Base-by-base conservation (phyloP, 2,113 vertebrate species). In the Corydoras maculifer region DNA sequence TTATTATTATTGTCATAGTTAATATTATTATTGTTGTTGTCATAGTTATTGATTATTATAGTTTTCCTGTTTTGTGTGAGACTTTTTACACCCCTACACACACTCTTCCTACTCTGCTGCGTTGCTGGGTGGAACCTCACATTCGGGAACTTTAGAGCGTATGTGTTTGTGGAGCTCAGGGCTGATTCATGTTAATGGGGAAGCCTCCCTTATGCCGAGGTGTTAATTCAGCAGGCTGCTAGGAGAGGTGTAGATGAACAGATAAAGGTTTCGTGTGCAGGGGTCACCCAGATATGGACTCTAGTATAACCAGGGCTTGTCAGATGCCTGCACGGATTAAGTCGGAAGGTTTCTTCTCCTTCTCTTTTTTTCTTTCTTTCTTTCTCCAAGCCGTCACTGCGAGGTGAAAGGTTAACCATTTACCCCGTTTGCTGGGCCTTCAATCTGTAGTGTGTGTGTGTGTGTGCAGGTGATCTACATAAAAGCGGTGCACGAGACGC, bases 311-410 rank as follows among this genome's bases (percentile, higher is more conserved):
- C 88, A 77, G 86, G 88, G 88, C 93, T 96, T 96, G 94, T 97
- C 94, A 94, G 93, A 95, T 94, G 93, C 93, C 93, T 93, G 92
- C 90, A 91, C 92, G 93, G 93, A 98, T 98, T 97, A 99, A 94
- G 91, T 92, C 88, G 90, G 84, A 91, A 91, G 90, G 92, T 92
- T 92, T 43, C 35, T 43, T 43, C 85, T 78, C 72, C 80, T 75
- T 32, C 62, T 68, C 66, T 51, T 57, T n/a, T 30, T 25, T 10
- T 3, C 8, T 14, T 7, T 15, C 58, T 30, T 70, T 59, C 51
- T 54, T 75, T 58, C 73, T 57, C 13, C 54, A 13, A 57, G 54
- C 14, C 58, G 71, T 85, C 81, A 82, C 57, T 68, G 12, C 61
- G 60, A 79, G 86, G 87, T 96, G 90, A 87, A 90, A 93, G 95